Conservation (phyloP, 2,113 vertebrate species). For the Piprites chloris region DNA sequence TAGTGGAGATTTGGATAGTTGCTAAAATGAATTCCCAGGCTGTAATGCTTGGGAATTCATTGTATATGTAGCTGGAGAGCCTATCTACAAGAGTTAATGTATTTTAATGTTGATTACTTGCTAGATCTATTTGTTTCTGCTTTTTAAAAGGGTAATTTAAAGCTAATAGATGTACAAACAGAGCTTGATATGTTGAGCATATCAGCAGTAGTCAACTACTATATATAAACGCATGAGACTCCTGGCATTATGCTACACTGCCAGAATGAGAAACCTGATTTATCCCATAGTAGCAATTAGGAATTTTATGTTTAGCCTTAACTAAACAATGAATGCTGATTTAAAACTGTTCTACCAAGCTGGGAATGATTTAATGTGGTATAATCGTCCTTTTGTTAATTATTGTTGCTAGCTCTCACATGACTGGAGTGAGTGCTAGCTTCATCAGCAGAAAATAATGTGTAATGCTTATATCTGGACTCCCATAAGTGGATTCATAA, state of each 20-base stretch:
- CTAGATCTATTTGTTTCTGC: not conserved
- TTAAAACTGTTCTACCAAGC: slow-evolving; percentile 26
- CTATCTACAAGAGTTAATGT: not conserved
- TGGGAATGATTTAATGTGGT: slow-evolving; percentile 3
- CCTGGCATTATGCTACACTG: not conserved
- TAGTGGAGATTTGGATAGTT: not conserved
- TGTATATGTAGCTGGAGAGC: not conserved
- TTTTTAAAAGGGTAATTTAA: not conserved
- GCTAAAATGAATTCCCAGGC: not conserved
- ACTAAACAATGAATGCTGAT: slow-evolving; percentile 29
- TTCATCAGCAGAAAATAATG: slow-evolving; percentile 19
- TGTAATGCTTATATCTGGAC: not conserved
- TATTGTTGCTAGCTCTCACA: slow-evolving; percentile 20
- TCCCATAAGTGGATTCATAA: not conserved
- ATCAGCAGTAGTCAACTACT: not conserved
- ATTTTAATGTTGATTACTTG: not conserved
- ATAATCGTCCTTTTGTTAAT: slow-evolving; percentile 35
- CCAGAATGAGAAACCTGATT: not conserved
- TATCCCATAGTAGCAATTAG: slow-evolving; percentile 10
- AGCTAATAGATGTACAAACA: not conserved
- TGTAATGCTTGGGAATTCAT: not conserved
- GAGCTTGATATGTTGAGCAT: not conserved
- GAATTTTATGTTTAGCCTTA: slow-evolving; percentile 10
- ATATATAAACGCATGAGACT: not conserved
- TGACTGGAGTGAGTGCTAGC: not conserved